Base-by-base conservation (phyloP, 2,797 vertebrate species). In the Peromyscus aztecus region DNA sequence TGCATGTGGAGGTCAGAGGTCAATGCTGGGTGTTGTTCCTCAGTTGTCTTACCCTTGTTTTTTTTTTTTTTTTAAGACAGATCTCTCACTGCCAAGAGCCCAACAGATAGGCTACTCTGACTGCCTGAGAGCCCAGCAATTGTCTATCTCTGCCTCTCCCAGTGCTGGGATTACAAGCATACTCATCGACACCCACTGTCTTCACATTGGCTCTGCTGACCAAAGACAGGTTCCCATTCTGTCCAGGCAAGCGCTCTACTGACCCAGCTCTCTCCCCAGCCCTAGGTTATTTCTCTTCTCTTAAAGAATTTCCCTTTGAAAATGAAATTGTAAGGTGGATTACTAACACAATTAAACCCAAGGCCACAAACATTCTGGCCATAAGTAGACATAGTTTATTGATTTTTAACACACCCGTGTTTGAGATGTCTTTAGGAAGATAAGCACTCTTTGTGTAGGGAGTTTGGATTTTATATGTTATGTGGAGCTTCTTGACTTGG, bases 171-270 rank as follows among this genome's bases (percentile, higher is more conserved):
- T 16, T 52, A 34, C 11, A 85, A 52, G 19, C 46, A 3, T 3
- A 13, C 19, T 24, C 19, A 13, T 13, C 12, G 0, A 14, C 31
- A 9, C 43, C 46, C 2, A 1, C 31, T 3, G 12, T n/a, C 34
- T 24, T 86, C 6, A 21, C 4, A 11, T 1, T 9, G 59, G 59
- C 27, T 84, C 61, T 84, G 37, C 9, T 2, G 40, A 67, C 34
- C 16, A 12, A 67, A 85, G 4, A 23, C 40, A 34, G 31, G 29
- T 67, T 46, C 11, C 57, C 55, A 27, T 57, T 19, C n/a, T 59
- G 34, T 17, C 55, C 13, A 8, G 21, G 55, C 21, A 23, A 10
- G 2, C 4, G 0, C 13, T 69, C 46, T 87, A 21, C 65, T n/a
- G 21, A 12, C 49, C 29, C 34, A 71, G 34, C 23, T 12, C 0